Percentiles rank a stretch among this genome's conserved stretches.
These are phyloP conservation scores for Amia ocellicauda DNA, from an alignment of 2,113 vertebrate species.

Conservation along the genomic window DNA sequence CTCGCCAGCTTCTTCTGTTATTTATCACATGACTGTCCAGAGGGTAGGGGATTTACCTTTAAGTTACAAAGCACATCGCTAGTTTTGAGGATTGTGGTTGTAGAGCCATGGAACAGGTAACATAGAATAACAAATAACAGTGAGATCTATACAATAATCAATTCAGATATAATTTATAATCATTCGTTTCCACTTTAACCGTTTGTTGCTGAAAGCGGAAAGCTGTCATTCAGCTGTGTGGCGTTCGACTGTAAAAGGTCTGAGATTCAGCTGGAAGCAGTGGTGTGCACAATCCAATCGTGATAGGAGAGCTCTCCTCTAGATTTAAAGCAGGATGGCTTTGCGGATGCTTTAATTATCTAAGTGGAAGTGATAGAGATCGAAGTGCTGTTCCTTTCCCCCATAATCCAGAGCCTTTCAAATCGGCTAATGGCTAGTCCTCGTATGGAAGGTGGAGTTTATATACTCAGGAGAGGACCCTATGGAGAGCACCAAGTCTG, in stretches of 20 bases:
- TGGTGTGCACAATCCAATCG: slow-evolving; percentile 36
- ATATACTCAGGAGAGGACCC: slow-evolving; percentile 46
- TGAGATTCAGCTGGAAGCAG: slow-evolving; percentile 26
- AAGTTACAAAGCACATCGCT: too few relatives aligned
- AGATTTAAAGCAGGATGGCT: slow-evolving; percentile 39
- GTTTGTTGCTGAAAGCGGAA: slow-evolving; percentile 31
- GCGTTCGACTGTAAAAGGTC: slow-evolving; percentile 12
- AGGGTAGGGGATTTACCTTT: too few relatives aligned
- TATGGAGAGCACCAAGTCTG: slow-evolving; percentile 43
- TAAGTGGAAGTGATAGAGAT: slow-evolving; percentile 49
- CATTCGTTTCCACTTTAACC: too few relatives aligned
- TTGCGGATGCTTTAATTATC: slow-evolving; percentile 55
- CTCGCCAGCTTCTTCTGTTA: slow-evolving; percentile 5
- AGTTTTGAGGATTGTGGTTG: too few relatives aligned
- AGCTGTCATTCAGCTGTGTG: slow-evolving; percentile 38
- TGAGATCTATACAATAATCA: too few relatives aligned
- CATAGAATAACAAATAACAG: too few relatives aligned
- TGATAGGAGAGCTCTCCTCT: slow-evolving; percentile 40
- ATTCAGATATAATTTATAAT: too few relatives aligned
- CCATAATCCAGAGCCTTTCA: slow-evolving; percentile 37
- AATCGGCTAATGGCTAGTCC: slow-evolving; percentile 58
- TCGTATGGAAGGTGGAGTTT: slow-evolving; percentile 40
- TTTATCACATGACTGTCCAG: not conserved
- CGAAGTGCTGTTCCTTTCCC: slow-evolving; percentile 29
- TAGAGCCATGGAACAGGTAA: not conserved